phyloP scores from a whole-genome alignment of 2,888 invertebrate genomes.

The Synanthedon vespiformis region DNA sequence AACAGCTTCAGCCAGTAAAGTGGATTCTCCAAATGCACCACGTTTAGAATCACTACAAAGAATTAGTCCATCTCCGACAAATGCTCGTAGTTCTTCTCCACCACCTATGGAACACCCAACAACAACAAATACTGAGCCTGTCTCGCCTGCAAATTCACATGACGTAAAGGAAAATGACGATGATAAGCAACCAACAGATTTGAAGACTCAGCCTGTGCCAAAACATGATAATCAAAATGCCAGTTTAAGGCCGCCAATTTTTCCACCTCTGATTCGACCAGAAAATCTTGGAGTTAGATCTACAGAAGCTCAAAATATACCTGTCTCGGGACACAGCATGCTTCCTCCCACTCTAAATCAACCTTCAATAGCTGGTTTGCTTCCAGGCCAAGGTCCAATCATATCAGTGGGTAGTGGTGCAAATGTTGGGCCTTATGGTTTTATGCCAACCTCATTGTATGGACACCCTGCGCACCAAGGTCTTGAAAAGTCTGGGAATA shows the following conservation, averaged over 20 bases:
- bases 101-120: constrained; percentile 57
- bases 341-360: constrained; percentile 62
- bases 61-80: constrained; percentile 59
- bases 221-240: constrained; percentile 40
- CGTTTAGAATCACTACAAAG: constrained; percentile 52
- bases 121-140: constrained; percentile 50
- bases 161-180: constrained; percentile 59
- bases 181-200: constrained; percentile 58
- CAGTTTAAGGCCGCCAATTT: constrained; percentile 40
- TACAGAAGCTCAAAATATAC: constrained; percentile 38
- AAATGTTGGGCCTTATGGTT: constrained; percentile 73
- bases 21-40: constrained; percentile 55
- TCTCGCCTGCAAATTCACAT: constrained; percentile 57
- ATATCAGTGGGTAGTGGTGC: constrained; percentile 71
- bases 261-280: constrained; percentile 46
- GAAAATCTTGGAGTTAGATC: constrained; percentile 53
- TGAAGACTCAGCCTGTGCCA: constrained; percentile 49
- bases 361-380: constrained; percentile 65
- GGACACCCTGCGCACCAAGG: constrained; percentile 36
- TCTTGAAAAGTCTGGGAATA: constrained; percentile 49
- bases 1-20: constrained; percentile 47
- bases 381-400: constrained; percentile 68
- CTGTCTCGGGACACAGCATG: constrained; percentile 51
- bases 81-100: constrained; percentile 46
- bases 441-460: constrained; percentile 66